phyloP scores from a whole-genome alignment of 2,797 vertebrate genomes.

The Epinephelus awoara region DNA sequence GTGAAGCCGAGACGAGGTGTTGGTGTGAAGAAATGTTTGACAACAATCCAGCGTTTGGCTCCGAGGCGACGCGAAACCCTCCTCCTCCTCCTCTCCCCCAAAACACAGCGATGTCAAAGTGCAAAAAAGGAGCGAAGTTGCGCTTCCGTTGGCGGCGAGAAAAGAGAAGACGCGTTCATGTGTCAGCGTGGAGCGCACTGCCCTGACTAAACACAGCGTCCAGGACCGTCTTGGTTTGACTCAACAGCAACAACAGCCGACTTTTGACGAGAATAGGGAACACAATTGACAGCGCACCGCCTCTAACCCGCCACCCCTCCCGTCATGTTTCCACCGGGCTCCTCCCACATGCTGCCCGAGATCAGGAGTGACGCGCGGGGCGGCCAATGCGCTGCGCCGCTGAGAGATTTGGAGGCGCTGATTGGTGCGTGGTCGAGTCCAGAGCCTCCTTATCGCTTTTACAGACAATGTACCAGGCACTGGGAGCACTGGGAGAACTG shows the following conservation, averaged over 20 bases:
- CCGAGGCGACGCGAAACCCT: constrained; percentile 22
- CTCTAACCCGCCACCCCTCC: constrained; percentile 58
- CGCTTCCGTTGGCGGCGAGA: constrained; percentile 6
- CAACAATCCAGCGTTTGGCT: constrained; percentile 38
- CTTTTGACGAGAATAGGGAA: constrained; percentile 74
- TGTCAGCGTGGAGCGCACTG: constrained; percentile 6
- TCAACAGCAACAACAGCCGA: constrained; percentile 61
- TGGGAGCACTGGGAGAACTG: background rate
- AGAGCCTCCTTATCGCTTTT: background rate
- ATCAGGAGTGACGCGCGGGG: constrained; percentile 60
- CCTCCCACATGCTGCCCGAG: constrained; percentile 52
- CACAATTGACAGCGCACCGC: constrained; percentile 80
- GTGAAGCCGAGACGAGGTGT: background rate
- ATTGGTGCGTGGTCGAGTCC: constrained; percentile 48
- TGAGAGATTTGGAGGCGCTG: constrained; percentile 16
- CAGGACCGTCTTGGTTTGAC: background rate
- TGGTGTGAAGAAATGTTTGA: constrained; percentile 16
- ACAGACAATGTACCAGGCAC: background rate
- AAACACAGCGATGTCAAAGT: constrained; percentile 63
- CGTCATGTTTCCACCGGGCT: constrained; percentile 23
- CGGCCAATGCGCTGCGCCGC: constrained; percentile 69
- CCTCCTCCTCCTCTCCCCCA: constrained; percentile 1
- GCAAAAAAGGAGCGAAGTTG: constrained; percentile 33
- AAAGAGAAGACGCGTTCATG: background rate
- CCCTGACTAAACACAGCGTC: constrained; percentile 1